These are phyloP conservation scores for Ornithorhynchus anatinus DNA, from an alignment of 2,113 vertebrate genomes.

Conservation along the genomic window DNA sequence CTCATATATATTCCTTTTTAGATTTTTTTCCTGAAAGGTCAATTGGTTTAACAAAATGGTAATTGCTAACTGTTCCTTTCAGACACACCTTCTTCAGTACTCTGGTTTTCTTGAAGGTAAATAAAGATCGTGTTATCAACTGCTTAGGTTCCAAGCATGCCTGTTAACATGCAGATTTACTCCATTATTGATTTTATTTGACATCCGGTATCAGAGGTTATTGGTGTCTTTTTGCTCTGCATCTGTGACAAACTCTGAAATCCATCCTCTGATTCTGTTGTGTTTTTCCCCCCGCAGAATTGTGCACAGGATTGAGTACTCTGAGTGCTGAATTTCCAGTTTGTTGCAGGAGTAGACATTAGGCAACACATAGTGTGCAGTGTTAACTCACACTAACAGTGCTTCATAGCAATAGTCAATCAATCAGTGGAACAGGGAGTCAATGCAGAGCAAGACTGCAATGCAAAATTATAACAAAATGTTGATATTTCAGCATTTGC, in stretches of 20 bases:
- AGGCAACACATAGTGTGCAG: conserved; percentile 31
- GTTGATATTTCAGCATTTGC: conserved; percentile 67
- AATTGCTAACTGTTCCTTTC: no score
- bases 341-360: conserved; percentile 19
- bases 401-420: conserved; percentile 57
- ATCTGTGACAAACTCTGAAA: not conserved
- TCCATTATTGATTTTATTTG: not conserved
- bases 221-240: conserved; percentile 6
- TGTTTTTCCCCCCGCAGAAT: conserved; percentile 48
- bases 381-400: conserved; percentile 42
- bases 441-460: conserved; percentile 51
- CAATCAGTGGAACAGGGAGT: conserved; percentile 60
- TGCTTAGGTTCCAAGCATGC: no score
- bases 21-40: not conserved
- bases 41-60: not conserved
- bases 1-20: no score
- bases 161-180: no score
- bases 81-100: not conserved
- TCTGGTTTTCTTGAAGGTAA: not conserved
- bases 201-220: not conserved
- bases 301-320: conserved; percentile 29
- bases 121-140: not conserved
- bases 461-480: conserved; percentile 52
- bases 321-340: conserved; percentile 46
- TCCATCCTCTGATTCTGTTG: conserved; percentile 38